Evolutionary conservation across 2,113 vertebrate species (phyloP), one percentile per base, ranked within the genome.

Genomic region (Myotis brandtii): DNA sequence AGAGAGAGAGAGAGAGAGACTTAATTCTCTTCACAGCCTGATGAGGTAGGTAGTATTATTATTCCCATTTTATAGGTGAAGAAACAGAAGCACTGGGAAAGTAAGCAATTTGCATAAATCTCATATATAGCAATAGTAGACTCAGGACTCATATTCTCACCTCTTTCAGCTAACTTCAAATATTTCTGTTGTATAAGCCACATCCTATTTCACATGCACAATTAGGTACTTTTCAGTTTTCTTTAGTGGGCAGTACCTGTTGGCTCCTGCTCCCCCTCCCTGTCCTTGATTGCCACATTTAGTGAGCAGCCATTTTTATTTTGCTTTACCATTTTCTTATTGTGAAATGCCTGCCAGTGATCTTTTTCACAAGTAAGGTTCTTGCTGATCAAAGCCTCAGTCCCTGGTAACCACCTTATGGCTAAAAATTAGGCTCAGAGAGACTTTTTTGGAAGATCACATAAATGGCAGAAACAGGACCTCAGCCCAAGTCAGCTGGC

Each of bases 71-170:
- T 59, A 62, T 83, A 92, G 64, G 9, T 27, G 18, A 94, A 40
- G 64, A 86, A 89, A 90, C 7, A 64, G 70, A 83, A 93, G 10
- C 30, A 91, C 30, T 69, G 6, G 7, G 32, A 88, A 96, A 89
- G 76, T 37, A 93, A 73, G n/a, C 23, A 89, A 82, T 79, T 79
- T 83, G 18, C 17, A 91, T 8, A 76, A 52, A 93, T 72, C 6
- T 67, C 89, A 66, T 66, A 56, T 17, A 91, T 32, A 85, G 14
- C 18, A 93, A 93, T 21, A 67, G 7, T n/a, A 73, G 56, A 70
- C 34, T 92, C 80, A 79, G 40, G 30, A 90, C 9, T 94, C 59
- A 52, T 54, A 86, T 54, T 85, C 32, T 91, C 27, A 70, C 3
- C 17, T 54, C 10, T 70, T 32, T 85, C 18, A 84, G 66, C 2